A percentile compares a stretch with the other conserved stretches of the same genome.
Evolutionary conservation across 2,797 vertebrate species (phyloP).

Genomic region (Luscinia megarhynchos): DNA sequence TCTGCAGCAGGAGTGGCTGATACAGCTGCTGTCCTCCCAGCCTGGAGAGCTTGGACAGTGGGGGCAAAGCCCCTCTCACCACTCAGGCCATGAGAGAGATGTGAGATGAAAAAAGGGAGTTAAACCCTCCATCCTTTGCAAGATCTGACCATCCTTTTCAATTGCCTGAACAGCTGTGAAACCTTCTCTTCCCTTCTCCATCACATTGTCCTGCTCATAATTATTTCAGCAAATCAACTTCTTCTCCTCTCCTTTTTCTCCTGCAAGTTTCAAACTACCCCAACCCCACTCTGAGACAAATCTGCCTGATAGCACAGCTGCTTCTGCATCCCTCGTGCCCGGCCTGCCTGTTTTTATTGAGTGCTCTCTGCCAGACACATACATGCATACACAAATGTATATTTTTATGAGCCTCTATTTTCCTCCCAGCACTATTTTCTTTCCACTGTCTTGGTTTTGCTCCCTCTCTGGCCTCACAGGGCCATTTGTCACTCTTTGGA

Average conservation of each 20-base stretch:
- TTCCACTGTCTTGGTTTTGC: not conserved
- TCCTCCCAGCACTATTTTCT: conserved; percentile 14
- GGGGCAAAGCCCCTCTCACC: not conserved
- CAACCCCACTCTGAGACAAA: not conserved
- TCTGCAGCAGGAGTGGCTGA: not conserved
- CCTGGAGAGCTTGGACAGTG: not conserved
- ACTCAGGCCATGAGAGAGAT: not conserved
- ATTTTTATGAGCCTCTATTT: not conserved
- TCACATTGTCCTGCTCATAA: not conserved
- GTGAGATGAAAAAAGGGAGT: not conserved
- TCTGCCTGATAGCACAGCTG: conserved; percentile 4
- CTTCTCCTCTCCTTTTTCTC: not conserved
- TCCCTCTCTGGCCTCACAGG: not conserved
- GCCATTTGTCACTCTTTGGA: conserved; percentile 48
- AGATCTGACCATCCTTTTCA: not conserved
- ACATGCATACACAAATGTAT: not conserved
- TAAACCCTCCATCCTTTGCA: not conserved
- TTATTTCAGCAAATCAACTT: conserved; percentile 41
- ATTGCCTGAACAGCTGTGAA: conserved; percentile 1
- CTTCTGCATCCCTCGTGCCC: not conserved
- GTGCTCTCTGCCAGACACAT: not conserved
- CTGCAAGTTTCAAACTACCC: not conserved
- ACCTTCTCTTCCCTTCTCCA: not conserved
- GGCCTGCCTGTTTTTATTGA: not conserved
- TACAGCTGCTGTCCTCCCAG: not conserved